phyloP scores from a whole-genome alignment of 2,888 invertebrate species.

The Agrotis ipsilon region DNA sequence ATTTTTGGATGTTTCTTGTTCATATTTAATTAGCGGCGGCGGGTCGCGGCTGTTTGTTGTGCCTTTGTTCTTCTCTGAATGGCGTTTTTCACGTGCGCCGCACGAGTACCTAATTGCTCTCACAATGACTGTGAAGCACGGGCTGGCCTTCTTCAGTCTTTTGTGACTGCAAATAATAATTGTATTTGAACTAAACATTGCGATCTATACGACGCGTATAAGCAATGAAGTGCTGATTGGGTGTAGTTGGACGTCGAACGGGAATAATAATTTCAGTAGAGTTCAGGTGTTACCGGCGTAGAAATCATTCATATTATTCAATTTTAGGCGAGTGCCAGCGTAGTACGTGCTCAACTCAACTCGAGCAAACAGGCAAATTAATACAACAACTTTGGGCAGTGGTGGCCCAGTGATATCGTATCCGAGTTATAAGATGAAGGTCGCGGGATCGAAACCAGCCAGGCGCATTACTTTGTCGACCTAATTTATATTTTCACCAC shows the following conservation, averaged over 20 bases:
- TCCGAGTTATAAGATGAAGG: too few species aligned
- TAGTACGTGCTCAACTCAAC: conserved; percentile 1
- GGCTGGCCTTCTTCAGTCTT: background rate
- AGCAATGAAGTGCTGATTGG: conserved; percentile 3
- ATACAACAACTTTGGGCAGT: too few species aligned
- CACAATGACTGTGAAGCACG: conserved; percentile 34
- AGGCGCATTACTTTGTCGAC: too few species aligned
- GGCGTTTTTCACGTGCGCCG: conserved; percentile 21
- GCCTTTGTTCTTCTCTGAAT: conserved; percentile 49
- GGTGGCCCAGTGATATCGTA: too few species aligned
- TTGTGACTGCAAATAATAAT: conserved; percentile 1
- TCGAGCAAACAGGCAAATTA: too few species aligned
- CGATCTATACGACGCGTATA: background rate
- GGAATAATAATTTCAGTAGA: conserved; percentile 6
- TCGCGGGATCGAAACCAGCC: too few species aligned
- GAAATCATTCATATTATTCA: conserved; percentile 33
- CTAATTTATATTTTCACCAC: too few species aligned
- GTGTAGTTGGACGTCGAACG: conserved; percentile 2
- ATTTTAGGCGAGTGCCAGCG: conserved; percentile 1
- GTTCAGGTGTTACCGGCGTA: background rate
- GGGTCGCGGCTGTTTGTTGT: conserved; percentile 42
- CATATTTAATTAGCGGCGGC: conserved; percentile 59
- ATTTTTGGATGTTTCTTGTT: conserved; percentile 63
- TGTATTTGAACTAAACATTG: conserved; percentile 3
- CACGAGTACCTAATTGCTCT: conserved; percentile 31